Percentiles rank a stretch among this genome's conserved stretches.
Conservation (phyloP, 2,888 invertebrate genomes). For the Malachius bipustulatus region DNA sequence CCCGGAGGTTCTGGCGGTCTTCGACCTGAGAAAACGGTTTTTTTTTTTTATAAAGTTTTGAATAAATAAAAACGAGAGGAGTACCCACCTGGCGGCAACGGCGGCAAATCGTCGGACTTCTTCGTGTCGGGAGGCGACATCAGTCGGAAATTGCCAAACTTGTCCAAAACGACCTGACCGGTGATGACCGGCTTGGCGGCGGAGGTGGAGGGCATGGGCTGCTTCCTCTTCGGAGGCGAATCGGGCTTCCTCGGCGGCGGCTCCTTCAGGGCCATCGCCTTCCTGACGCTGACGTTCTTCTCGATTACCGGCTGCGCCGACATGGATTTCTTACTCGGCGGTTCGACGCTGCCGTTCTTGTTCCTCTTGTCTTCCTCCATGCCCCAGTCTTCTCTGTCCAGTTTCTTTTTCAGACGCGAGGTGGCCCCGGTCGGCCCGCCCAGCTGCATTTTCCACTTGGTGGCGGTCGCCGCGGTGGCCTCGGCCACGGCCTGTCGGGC, state of each 20-base stretch:
- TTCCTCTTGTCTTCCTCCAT: slow-evolving; percentile 38
- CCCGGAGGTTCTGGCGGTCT: slow-evolving; percentile 38
- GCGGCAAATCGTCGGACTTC: slow-evolving; percentile 35
- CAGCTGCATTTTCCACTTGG: slow-evolving; percentile 61
- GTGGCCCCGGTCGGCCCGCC: slow-evolving; percentile 41
- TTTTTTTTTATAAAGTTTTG: neutral
- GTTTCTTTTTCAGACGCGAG: slow-evolving; percentile 50
- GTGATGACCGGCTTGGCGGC: slow-evolving; percentile 31
- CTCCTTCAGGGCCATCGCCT: slow-evolving; percentile 52
- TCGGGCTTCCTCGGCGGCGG: slow-evolving; percentile 38
- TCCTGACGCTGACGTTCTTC: slow-evolving; percentile 47
- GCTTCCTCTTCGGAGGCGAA: slow-evolving; percentile 23
- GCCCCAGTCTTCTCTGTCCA: slow-evolving; percentile 40
- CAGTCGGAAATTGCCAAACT: slow-evolving; percentile 59
- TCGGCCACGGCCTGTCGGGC: slow-evolving; percentile 40
- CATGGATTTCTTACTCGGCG: slow-evolving; percentile 15
- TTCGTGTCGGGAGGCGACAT: slow-evolving; percentile 38
- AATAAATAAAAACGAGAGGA: neutral
- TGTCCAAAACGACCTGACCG: slow-evolving; percentile 56
- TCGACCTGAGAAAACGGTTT: slow-evolving; percentile 23
- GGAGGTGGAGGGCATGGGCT: slow-evolving; percentile 18
- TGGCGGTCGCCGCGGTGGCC: slow-evolving; percentile 40
- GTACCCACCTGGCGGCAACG: slow-evolving; percentile 40
- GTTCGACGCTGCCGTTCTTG: slow-evolving; percentile 15
- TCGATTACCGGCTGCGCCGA: slow-evolving; percentile 38